phyloP scores from a whole-genome alignment of 1,140 invertebrate species.

The Epicauta chinensis region DNA sequence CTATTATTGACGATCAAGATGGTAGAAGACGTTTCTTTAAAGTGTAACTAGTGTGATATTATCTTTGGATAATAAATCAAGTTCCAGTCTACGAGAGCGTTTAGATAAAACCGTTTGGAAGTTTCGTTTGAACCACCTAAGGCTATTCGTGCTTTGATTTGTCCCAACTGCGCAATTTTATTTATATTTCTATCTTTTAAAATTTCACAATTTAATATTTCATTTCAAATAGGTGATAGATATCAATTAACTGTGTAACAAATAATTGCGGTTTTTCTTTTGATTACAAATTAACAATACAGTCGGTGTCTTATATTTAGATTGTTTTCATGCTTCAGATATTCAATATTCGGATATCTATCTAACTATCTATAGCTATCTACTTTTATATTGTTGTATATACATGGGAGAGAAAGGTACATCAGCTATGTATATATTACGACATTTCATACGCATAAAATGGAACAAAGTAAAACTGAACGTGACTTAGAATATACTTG shows the following conservation, averaged over 20 bases:
- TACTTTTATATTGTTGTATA: too few species aligned
- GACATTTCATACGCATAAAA: conserved; percentile 35
- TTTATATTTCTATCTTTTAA: conserved; percentile 33
- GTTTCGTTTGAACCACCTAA: conserved; percentile 35
- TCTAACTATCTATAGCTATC: too few species aligned
- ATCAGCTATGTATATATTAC: too few species aligned
- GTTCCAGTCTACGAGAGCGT: conserved; percentile 34
- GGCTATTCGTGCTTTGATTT: conserved; percentile 35
- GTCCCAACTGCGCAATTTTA: conserved; percentile 37
- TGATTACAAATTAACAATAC: too few species aligned
- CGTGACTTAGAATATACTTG: conserved; percentile 38
- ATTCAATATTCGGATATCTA: too few species aligned
- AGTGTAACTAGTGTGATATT: conserved; percentile 37
- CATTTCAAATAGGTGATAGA: too few species aligned
- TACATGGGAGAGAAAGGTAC: too few species aligned
- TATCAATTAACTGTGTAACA: too few species aligned
- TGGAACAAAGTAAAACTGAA: conserved; percentile 39
- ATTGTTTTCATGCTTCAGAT: too few species aligned
- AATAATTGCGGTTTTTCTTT: too few species aligned
- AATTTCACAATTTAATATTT: too few species aligned
- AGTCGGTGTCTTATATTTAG: too few species aligned
- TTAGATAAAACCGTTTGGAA: conserved; percentile 38
- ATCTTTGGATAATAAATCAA: conserved; percentile 39
- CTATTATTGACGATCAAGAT: conserved; percentile 26
- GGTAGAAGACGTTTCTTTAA: conserved; percentile 24